These are phyloP conservation scores for Mustela lutreola DNA, from an alignment of 2,113 vertebrate species.

Conservation along the genomic window DNA sequence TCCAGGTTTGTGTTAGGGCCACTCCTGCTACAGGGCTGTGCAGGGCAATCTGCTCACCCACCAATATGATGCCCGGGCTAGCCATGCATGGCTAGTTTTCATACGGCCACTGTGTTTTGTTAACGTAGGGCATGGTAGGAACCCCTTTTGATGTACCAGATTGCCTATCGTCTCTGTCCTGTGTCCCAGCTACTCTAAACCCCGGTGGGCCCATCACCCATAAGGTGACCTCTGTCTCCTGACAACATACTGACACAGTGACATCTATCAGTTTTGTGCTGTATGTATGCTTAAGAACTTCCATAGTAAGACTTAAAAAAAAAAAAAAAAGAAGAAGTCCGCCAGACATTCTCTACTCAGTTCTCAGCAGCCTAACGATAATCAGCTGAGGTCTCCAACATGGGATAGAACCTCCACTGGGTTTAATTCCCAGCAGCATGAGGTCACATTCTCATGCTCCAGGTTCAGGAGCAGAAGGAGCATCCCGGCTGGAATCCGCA, in stretches of 20 bases:
- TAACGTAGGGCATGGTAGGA: background rate
- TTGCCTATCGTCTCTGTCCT: background rate
- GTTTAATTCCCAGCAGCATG: conserved; percentile 92
- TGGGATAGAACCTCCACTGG: conserved; percentile 94
- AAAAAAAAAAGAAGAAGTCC: conserved; percentile 80
- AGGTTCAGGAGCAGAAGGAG: conserved; percentile 93
- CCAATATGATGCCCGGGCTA: background rate
- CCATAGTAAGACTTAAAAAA: background rate
- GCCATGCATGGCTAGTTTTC: background rate
- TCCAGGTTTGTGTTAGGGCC: rapidly evolving
- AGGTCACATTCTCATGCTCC: conserved; percentile 93
- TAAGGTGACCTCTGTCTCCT: background rate
- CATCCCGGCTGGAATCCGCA: conserved; percentile 92
- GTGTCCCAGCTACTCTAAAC: background rate
- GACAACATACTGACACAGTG: rapidly evolving
- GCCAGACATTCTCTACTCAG: conserved; percentile 90
- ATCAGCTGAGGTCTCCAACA: conserved; percentile 93
- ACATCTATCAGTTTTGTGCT: background rate
- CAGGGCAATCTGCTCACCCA: background rate
- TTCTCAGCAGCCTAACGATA: conserved; percentile 93
- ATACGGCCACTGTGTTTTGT: background rate
- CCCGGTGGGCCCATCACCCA: rapidly evolving
- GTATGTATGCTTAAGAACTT: background rate
- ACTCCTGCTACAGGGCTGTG: background rate
- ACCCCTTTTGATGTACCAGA: background rate